Conservation (phyloP, 64 coral and sea anemone genomes). For the Stylophora pistillata region DNA sequence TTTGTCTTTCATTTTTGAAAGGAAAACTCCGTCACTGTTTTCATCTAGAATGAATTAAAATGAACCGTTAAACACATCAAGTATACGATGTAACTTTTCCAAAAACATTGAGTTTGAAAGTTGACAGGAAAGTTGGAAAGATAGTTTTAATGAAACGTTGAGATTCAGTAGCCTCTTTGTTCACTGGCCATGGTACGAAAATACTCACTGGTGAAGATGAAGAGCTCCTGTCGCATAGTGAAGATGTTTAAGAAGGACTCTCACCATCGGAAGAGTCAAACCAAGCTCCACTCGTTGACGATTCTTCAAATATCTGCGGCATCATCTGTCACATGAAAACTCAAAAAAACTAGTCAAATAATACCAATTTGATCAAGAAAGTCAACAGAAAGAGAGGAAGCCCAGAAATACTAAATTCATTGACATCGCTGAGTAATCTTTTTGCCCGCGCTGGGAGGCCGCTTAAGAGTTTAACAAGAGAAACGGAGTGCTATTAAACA, state of each 20-base stretch:
- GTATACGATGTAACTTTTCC: background rate
- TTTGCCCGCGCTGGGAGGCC: slow-evolving; percentile 11
- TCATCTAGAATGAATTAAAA: background rate
- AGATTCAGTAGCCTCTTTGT: slow-evolving; percentile 6
- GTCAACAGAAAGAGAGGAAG: background rate
- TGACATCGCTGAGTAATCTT: background rate
- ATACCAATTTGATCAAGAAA: background rate
- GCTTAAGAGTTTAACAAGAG: background rate
- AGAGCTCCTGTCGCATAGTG: background rate
- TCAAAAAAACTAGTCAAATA: background rate
- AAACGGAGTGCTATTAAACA: background rate
- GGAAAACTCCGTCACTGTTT: no score
- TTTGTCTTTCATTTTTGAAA: no score
- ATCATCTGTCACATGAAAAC: background rate
- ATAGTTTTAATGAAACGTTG: slow-evolving; percentile 48
- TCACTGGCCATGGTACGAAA: background rate
- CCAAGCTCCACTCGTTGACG: background rate
- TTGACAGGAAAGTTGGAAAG: no score
- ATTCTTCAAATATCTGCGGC: background rate
- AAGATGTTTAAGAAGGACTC: background rate
- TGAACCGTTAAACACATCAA: background rate
- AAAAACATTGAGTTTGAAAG: background rate
- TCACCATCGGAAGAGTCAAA: background rate
- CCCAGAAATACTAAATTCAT: background rate
- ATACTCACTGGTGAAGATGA: background rate